Base-by-base conservation (phyloP, 2,888 invertebrate genomes). In the Mallateleia sp. region DNA sequence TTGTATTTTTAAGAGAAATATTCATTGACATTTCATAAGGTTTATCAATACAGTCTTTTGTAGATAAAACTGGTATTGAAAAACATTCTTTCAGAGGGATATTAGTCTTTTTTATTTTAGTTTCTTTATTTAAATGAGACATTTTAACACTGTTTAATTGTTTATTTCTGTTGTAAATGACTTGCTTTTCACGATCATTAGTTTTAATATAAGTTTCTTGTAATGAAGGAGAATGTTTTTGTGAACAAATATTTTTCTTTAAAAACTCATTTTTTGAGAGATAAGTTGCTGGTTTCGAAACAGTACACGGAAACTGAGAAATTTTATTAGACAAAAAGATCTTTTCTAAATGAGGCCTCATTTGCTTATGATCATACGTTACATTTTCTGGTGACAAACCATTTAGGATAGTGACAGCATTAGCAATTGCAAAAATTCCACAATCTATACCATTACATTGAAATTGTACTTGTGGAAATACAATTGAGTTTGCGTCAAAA, bases 301-400 rank as follows among this genome's bases (percentile, higher is more conserved):
- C 8, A 14, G 2, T 9, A 18, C 38, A 60, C 7, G 60, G 62
- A 47, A 66, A 66, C 18, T 28, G 28, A 66, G 66, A 47, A 22
- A 47, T 66, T n/a, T 47, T 14, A 18, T 7, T 32, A 2, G 2
- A 2, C 9, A 32, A 4, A 42, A 69, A 54, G n/a, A 69, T 69
- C 2, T 14, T 45, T 45, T 52, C 14, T 54, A 64, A 71, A 72
- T 80, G 62, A 45, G 42, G 28, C 42, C 86, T 90, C 28, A 89
- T 82, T 72, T 92, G 90, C 20, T 75, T 28, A 18, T 22, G 20
- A 64, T 72, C 32, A 64, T 80, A 72, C n/a, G 25, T 18, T 18
- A 80, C 54, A 50, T 71, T 71, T 56, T 80, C 80, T 18, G 71
- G 72, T 15, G 14, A 24, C 0, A 72, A 45, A 1, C 34, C 47